Evolutionary conservation across 1,140 invertebrate species (phyloP), one percentile per base, ranked within the genome.

Genomic region (Hylaeus anthracinus): DNA sequence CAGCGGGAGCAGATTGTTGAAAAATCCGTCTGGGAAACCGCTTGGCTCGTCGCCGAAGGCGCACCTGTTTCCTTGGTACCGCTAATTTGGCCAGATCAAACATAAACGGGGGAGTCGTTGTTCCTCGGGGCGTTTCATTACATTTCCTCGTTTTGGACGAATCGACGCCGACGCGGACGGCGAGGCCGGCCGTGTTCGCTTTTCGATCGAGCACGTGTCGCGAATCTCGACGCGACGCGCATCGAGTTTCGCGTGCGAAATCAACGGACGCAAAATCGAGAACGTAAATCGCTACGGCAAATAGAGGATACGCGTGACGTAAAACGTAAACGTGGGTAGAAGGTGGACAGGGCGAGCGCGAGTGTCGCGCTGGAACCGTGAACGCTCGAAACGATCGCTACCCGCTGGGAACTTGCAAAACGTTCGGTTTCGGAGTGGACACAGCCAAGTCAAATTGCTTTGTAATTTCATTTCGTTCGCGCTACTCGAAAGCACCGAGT

Each of bases 381-480:
- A 53, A 10, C 58, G 75, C 55, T n/a, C 85, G 45, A 37, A 73
- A 5, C 61, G 75, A 78, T 72, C 72, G 58, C 69, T 61, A 64
- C 79, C 66, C 56, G 3, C 14, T 58, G 69, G 72, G 85, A 90
- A 91, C 83, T 89, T 87, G 85, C 82, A 82, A 88, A 90, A 89
- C 81, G 86, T 77, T 81, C 73, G 79, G 78, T 79, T 86, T 73
- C 65, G 60, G 58, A 63, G 76, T 88, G 79, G 55, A 61, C 56
- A 51, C 43, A 26, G 51, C 1, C 65, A 39, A 26, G 70, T 84
- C 75, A 87, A 90, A 91, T 91, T 90, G 89, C 87, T 91, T 91
- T 90, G 89, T 91, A 92, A 92, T 92, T 91, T 88, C 88, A 89
- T 91, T 92, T 91, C 86, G 88, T 90, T 84, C 86, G 71, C 81